A percentile compares a stretch with the other conserved stretches of the same genome.
phyloP scores from a whole-genome alignment of 2,797 vertebrate genomes.

The Coranthus polyacanthus region DNA sequence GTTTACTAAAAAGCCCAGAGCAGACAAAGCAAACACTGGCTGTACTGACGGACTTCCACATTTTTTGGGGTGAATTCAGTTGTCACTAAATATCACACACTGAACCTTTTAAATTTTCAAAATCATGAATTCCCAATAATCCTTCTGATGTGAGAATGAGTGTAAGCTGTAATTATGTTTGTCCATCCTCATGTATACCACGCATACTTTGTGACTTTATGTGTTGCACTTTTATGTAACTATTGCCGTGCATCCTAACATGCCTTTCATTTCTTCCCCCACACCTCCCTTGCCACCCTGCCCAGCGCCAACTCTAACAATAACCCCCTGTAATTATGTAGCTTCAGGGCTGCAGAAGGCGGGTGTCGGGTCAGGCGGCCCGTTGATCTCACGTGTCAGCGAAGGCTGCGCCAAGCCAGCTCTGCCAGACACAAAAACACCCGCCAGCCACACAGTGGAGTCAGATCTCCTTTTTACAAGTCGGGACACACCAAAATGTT shows the following conservation, averaged over 20 bases:
- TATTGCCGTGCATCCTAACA: constrained; percentile 7
- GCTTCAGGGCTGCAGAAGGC: constrained; percentile 61
- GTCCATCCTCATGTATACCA: not conserved
- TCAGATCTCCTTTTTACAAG: constrained; percentile 62
- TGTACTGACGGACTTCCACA: no score
- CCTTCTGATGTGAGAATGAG: no score
- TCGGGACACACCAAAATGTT: constrained; percentile 44
- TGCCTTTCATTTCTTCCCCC: constrained; percentile 1
- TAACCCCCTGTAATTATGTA: constrained; percentile 60
- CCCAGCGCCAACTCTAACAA: constrained; percentile 65
- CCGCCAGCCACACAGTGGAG: constrained; percentile 44
- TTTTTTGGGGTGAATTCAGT: no score
- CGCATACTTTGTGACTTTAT: not conserved
- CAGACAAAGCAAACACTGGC: no score
- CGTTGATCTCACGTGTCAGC: constrained; percentile 70
- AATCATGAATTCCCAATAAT: no score
- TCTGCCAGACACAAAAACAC: constrained; percentile 73
- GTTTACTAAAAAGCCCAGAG: no score
- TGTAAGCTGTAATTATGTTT: no score
- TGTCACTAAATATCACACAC: no score
- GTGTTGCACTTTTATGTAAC: constrained; percentile 1
- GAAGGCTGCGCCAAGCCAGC: constrained; percentile 63
- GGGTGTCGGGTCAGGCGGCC: constrained; percentile 58
- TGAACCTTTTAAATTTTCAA: no score
- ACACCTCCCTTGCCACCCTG: constrained; percentile 9